These are phyloP conservation scores for Dysdera silvatica DNA, from an alignment of 1,140 invertebrate species.

Conservation along the genomic window DNA sequence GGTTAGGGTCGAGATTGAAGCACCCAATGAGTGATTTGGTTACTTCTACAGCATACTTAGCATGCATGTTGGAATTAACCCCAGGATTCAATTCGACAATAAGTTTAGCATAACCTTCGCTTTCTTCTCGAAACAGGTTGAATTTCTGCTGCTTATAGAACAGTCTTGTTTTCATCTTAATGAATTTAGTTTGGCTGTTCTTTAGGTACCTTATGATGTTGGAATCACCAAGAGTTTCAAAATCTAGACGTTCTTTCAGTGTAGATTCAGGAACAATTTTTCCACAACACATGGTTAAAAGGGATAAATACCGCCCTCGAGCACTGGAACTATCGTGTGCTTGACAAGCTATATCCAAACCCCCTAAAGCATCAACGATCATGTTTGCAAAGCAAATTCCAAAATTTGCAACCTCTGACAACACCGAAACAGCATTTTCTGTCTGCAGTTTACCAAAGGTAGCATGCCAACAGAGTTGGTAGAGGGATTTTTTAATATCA, in stretches of 20 bases:
- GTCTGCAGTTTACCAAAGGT: no score
- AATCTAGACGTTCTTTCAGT: constrained; percentile 84
- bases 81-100: constrained; percentile 92
- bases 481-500: no score
- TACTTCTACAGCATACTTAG: constrained; percentile 63
- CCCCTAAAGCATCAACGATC: no score
- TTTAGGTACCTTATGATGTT: constrained; percentile 84
- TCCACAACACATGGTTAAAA: constrained; percentile 29
- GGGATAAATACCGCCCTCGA: constrained; percentile 10
- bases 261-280: constrained; percentile 72
- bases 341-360: no score
- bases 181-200: constrained; percentile 88
- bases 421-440: no score
- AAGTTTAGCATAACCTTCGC: constrained; percentile 96
- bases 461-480: no score
- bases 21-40: constrained; percentile 91
- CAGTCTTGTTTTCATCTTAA: constrained; percentile 94
- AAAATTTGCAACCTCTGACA: no score
- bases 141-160: constrained; percentile 99
- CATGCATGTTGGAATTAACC: constrained; percentile 55
- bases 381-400: no score
- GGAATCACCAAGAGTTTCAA: constrained; percentile 83
- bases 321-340: no score
- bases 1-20: constrained; percentile 97
- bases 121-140: constrained; percentile 96